Evolutionary conservation across 2,113 vertebrate species (phyloP).

Genomic region (Crotalus horridus): DNA sequence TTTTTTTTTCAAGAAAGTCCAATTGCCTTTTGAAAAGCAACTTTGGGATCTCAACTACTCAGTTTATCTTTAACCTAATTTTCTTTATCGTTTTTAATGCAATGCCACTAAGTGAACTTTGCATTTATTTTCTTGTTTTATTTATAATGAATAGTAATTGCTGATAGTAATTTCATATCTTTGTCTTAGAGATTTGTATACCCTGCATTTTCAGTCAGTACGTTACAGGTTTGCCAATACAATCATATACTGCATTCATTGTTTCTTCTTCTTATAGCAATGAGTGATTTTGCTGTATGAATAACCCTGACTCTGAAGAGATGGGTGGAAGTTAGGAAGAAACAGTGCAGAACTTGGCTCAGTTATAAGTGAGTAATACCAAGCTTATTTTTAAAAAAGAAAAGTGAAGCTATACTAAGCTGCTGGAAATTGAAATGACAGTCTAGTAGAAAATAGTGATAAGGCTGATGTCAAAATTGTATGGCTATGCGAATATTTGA

Average conservation of each 20-base stretch:
- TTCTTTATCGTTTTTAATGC: not conserved
- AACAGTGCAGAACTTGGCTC: not conserved
- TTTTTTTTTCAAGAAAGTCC: not conserved
- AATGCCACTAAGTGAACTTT: not conserved
- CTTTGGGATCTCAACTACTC: not conserved
- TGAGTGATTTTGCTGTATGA: not conserved
- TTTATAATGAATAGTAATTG: not conserved
- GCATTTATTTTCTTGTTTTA: not conserved
- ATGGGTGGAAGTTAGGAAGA: not conserved
- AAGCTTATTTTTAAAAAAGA: not conserved
- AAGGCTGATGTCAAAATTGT: not conserved
- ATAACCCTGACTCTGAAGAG: not conserved
- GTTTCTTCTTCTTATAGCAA: not conserved
- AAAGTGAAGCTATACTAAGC: not conserved
- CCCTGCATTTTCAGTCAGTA: not conserved
- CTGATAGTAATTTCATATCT: not conserved
- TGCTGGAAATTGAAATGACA: not conserved
- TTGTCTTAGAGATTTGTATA: not conserved
- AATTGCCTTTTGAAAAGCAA: not conserved
- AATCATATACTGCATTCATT: not conserved
- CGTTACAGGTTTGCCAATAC: not conserved
- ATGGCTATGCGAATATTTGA: not conserved
- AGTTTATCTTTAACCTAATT: not conserved
- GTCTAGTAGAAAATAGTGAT: not conserved
- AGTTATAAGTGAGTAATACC: no score